phyloP scores from a whole-genome alignment of 2,888 invertebrate species.

The Reticulitermes lucifugus region DNA sequence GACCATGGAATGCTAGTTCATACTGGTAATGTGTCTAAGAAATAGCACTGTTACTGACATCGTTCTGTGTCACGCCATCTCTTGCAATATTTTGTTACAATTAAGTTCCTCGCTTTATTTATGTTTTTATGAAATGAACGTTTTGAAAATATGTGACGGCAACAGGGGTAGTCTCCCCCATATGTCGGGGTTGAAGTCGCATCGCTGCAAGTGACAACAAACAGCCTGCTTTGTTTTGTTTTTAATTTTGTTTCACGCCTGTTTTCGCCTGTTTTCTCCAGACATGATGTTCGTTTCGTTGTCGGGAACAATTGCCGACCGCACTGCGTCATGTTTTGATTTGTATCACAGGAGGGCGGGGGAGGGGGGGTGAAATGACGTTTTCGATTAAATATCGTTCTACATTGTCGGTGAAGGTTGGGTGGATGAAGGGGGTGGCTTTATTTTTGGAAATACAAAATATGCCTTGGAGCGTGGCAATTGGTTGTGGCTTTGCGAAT shows the following conservation, averaged over 20 bases:
- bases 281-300: constrained; percentile 17
- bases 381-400: constrained; percentile 39
- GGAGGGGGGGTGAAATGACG: constrained; percentile 7
- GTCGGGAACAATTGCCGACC: constrained; percentile 29
- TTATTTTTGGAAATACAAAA: neutral
- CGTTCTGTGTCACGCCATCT: too few species aligned
- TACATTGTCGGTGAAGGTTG: constrained; percentile 25
- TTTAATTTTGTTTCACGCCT: constrained; percentile 32
- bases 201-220: constrained; percentile 19
- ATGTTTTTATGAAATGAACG: neutral
- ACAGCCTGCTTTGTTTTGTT: constrained; percentile 23
- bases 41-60: too few species aligned
- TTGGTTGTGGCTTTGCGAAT: constrained; percentile 17
- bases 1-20: too few species aligned
- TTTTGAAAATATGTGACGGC: neutral
- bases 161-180: neutral
- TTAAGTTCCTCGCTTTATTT: neutral
- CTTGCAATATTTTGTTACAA: neutral
- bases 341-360: neutral
- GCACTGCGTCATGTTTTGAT: constrained; percentile 36
- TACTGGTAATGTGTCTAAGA: too few species aligned
- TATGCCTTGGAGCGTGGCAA: constrained; percentile 31
- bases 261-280: constrained; percentile 41
- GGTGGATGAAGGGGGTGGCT: neutral
- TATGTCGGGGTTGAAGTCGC: constrained; percentile 6